These are phyloP conservation scores for Oxyteleia sp. DNA, from an alignment of 2,888 invertebrate genomes.

Conservation along the genomic window DNA sequence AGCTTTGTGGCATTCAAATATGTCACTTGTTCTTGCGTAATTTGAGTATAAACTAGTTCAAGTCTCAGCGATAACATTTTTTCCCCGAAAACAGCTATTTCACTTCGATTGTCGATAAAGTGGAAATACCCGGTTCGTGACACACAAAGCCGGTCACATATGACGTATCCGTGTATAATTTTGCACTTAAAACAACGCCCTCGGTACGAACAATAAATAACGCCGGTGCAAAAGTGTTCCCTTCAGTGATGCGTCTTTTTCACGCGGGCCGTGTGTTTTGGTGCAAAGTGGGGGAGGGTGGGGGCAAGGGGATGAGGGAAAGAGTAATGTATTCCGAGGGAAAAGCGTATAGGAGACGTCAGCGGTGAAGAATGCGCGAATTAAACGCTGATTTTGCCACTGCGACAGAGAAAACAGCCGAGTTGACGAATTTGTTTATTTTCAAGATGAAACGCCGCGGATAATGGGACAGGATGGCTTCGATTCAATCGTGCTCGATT, in stretches of 20 bases:
- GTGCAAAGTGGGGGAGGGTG: constrained; percentile 20
- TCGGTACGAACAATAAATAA: constrained; percentile 58
- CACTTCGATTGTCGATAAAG: too few relatives aligned
- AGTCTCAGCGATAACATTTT: too few relatives aligned
- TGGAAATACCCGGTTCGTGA: neutral
- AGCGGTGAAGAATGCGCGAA: constrained; percentile 66
- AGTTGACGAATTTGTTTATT: constrained; percentile 66
- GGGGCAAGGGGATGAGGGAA: too few relatives aligned
- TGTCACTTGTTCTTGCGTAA: too few relatives aligned
- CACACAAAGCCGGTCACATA: constrained; percentile 17
- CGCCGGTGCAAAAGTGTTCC: constrained; percentile 48
- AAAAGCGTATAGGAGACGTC: constrained; percentile 54
- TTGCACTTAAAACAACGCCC: constrained; percentile 45
- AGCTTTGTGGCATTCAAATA: too few relatives aligned
- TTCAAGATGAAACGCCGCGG: constrained; percentile 56
- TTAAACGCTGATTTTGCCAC: constrained; percentile 68
- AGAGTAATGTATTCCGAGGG: constrained; percentile 68
- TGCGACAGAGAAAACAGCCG: constrained; percentile 52
- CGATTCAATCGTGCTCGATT: constrained; percentile 61
- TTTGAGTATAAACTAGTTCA: too few relatives aligned
- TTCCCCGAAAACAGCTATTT: too few relatives aligned
- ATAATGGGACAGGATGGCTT: constrained; percentile 48
- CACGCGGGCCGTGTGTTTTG: constrained; percentile 60
- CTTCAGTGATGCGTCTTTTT: constrained; percentile 66
- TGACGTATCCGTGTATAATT: constrained; percentile 49